Base-by-base conservation (phyloP, 2,797 vertebrate species). In the Malacoraja senta region DNA sequence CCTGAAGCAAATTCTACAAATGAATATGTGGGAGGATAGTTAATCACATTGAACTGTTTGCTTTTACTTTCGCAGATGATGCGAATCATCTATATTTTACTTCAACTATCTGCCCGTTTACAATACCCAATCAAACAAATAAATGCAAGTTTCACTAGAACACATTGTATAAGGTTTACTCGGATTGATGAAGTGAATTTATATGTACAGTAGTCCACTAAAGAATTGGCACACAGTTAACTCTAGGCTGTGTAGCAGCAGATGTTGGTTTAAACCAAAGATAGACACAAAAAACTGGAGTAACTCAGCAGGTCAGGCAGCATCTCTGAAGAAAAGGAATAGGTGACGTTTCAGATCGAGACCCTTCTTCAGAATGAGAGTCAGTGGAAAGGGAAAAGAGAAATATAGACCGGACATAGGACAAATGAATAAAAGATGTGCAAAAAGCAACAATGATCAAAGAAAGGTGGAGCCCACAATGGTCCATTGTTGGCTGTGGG, bases 1-100 rank as follows among this genome's bases (percentile, higher is more conserved):
- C 97, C 93, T 93, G 94, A 58, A 98, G 94, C 94, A 96, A 96
- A 96, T 97, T 96, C 99, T 99, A 95, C 92, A 96, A 92, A 63
- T 58, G 38, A 53, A 53, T 21, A 74, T 76, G 44, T 76, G 26
- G 24, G 7, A n/a, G 32, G 19, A 71, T 4, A 72, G 32, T 91
- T 71, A 91, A 71, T 91, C 88, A 8, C 26, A 15, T 26, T 68
- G 61, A 35, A 21, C 35, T 63, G 19, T 91, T 32, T 35, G 32
- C 15, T 76, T 76, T 92, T 15, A 92, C 26, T 92, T 92, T 58
- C 74, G 24, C 53, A 74, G 13, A 76, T 74, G 24, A 76, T 44
- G 17, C 15, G 21, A 91, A 74, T 91, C 2, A 44, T 74, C 71
- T 91, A 21, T 72, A 44, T 91, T 44, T 88, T 63, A 72, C 29